Evolutionary conservation across 2,888 invertebrate genomes (phyloP).

Genomic region (Pristionchus exspectatus): DNA sequence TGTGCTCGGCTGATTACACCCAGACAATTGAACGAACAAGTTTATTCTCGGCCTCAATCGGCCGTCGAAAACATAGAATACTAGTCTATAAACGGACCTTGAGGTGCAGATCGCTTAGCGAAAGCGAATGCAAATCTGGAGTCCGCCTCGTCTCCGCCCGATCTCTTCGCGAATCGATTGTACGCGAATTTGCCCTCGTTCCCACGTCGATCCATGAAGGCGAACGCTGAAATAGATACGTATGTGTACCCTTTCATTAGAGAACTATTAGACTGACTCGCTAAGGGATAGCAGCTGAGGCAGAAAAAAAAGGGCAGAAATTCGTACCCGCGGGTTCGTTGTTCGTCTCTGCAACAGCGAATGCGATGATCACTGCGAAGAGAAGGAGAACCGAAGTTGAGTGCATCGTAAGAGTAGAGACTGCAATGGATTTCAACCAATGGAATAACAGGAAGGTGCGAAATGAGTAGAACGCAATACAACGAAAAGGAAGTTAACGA

Average conservation of each 20-base stretch:
- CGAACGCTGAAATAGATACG: constrained; percentile 10
- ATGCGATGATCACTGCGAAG: background rate
- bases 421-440: too few relatives aligned
- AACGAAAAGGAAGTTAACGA: background rate
- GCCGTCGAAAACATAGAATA: background rate
- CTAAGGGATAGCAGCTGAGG: too few relatives aligned
- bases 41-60: background rate
- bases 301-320: background rate
- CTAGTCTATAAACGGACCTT: background rate
- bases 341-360: background rate
- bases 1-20: background rate
- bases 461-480: too few relatives aligned
- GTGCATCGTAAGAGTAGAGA: constrained; percentile 13
- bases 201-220: background rate
- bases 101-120: constrained; percentile 33
- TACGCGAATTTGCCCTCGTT: constrained; percentile 46
- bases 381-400: constrained; percentile 39
- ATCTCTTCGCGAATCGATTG: constrained; percentile 45
- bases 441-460: too few relatives aligned
- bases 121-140: constrained; percentile 44
- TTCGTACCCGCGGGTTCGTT: background rate
- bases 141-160: background rate
- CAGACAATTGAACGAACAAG: background rate
- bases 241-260: background rate
- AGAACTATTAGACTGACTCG: too few relatives aligned